These are phyloP conservation scores for Zootoca vivipara DNA, from an alignment of 2,113 vertebrate genomes.

Conservation along the genomic window DNA sequence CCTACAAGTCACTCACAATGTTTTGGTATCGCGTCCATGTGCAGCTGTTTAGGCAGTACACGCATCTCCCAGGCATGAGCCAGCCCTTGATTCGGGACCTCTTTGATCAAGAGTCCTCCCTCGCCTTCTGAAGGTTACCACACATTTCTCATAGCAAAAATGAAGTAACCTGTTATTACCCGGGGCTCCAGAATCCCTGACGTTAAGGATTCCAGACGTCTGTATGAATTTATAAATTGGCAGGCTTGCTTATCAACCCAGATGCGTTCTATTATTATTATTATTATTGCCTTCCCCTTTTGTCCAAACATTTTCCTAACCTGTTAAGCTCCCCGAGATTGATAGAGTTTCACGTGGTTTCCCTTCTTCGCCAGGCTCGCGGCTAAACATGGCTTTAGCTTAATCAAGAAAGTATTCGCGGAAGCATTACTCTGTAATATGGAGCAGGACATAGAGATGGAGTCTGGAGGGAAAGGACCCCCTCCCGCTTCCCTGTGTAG, in stretches of 20 bases:
- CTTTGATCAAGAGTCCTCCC: not conserved
- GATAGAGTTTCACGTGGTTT: not conserved
- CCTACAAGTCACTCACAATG: not conserved
- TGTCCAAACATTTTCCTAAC: slow-evolving; percentile 28
- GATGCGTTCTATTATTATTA: not conserved
- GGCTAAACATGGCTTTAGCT: not conserved
- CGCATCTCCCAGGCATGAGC: not conserved
- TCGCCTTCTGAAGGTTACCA: not conserved
- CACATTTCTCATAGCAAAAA: not conserved
- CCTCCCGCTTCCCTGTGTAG: not conserved
- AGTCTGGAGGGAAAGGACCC: no score
- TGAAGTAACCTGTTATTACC: slow-evolving; percentile 3
- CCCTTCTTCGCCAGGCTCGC: not conserved
- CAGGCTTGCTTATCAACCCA: slow-evolving; percentile 6
- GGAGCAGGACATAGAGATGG: not conserved
- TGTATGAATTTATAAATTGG: slow-evolving; percentile 28
- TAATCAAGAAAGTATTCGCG: slow-evolving; percentile 2
- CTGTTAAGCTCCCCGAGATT: slow-evolving; percentile 12
- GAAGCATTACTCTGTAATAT: not conserved
- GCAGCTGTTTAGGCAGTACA: not conserved
- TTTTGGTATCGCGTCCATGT: no score
- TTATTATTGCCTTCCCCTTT: slow-evolving; percentile 18
- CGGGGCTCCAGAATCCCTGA: not conserved
- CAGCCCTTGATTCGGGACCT: not conserved
- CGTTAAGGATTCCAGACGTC: slow-evolving; percentile 1